A percentile compares a stretch with the other conserved stretches of the same genome.
These are phyloP conservation scores for Oncorhynchus tshawytscha DNA, from an alignment of 2,113 vertebrate genomes.

Conservation along the genomic window DNA sequence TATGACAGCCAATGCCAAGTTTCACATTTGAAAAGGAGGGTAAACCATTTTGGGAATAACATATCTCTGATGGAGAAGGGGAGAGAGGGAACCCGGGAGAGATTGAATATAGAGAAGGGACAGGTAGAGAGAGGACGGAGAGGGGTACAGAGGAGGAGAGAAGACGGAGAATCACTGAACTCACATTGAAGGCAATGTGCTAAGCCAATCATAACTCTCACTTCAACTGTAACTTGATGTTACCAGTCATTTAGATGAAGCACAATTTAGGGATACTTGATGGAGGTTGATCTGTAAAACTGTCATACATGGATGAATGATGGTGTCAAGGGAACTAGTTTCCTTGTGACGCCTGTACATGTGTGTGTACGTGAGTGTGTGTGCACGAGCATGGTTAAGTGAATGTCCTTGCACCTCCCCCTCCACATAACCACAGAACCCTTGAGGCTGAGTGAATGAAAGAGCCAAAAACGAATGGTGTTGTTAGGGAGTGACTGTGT, in stretches of 20 bases:
- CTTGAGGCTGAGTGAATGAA: neutral
- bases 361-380: conserved; percentile 1
- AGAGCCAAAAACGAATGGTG: neutral
- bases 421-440: neutral
- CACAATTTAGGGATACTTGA: neutral
- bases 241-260: too few species aligned
- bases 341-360: neutral
- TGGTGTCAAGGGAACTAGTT: neutral
- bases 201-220: too few species aligned
- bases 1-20: neutral
- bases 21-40: neutral
- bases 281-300: neutral
- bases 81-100: neutral
- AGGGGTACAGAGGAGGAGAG: too few species aligned
- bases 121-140: too few species aligned
- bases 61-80: neutral
- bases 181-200: too few species aligned
- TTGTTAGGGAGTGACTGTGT: neutral
- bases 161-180: too few species aligned
- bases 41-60: neutral
- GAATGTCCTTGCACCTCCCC: neutral
- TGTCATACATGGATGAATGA: neutral
- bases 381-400: neutral
- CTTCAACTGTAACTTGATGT: too few species aligned
- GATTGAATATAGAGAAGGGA: too few species aligned